phyloP scores from a whole-genome alignment of 2,113 vertebrate genomes.

The Oceanites oceanicus region DNA sequence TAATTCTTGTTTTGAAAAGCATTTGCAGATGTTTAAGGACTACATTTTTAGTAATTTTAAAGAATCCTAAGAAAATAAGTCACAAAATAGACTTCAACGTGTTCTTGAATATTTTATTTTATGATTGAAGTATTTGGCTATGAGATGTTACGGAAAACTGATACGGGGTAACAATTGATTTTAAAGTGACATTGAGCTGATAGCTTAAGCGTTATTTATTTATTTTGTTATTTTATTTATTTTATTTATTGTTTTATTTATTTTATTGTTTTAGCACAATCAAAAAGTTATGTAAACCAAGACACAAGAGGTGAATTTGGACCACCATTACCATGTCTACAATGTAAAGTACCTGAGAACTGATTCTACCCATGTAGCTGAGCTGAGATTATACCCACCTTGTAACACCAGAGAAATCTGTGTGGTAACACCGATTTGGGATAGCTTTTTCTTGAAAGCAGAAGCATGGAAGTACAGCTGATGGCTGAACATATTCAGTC shows the following conservation, averaged over 20 bases:
- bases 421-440: rapidly evolving
- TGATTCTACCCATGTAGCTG: not conserved
- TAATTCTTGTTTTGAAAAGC: not conserved
- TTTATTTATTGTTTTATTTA: not conserved
- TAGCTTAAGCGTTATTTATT: not conserved
- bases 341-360: not conserved
- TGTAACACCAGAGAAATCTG: not conserved
- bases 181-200: not conserved
- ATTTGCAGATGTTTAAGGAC: not conserved
- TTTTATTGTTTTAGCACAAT: not conserved
- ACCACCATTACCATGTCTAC: not conserved
- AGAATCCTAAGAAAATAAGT: not conserved
- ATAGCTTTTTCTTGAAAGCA: not conserved
- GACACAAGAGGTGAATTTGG: not conserved
- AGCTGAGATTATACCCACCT: not conserved
- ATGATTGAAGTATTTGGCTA: not conserved
- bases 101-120: not conserved
- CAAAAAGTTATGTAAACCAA: not conserved
- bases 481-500: not conserved
- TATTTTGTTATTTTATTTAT: not conserved
- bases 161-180: not conserved
- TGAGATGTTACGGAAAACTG: not conserved
- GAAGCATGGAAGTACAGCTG: not conserved
- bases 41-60: not conserved
- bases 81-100: not conserved